Evolutionary conservation across 2,888 invertebrate species (phyloP).

Genomic region (Drosophila setosimentum): DNA sequence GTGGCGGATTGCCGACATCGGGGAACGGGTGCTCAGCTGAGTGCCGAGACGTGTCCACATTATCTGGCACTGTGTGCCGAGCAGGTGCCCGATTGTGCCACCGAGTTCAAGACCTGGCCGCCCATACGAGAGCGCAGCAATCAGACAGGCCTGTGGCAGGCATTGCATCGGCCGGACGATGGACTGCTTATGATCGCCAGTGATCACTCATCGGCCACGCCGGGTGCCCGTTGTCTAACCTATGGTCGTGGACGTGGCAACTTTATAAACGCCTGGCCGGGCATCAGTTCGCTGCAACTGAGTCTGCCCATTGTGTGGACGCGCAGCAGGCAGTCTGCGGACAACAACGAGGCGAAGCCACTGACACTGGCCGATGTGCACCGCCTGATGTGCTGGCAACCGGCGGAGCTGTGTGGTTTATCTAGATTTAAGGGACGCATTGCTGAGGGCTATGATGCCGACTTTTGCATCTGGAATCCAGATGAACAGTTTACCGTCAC

Average conservation of each 20-base stretch:
- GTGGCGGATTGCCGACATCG: constrained; percentile 85
- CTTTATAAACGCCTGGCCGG: constrained; percentile 90
- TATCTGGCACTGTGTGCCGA: constrained; percentile 89
- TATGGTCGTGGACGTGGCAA: constrained; percentile 86
- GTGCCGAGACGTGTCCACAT: constrained; percentile 91
- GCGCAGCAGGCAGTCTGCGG: constrained; percentile 84
- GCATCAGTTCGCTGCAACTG: constrained; percentile 90
- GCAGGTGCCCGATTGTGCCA: constrained; percentile 87
- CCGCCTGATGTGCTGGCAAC: constrained; percentile 87
- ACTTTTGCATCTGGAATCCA: constrained; percentile 90
- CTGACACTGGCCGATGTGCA: constrained; percentile 86
- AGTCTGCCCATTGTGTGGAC: constrained; percentile 90
- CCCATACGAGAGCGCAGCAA: constrained; percentile 89
- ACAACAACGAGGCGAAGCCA: constrained; percentile 45
- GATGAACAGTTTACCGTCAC: constrained; percentile 87
- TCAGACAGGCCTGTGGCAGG: constrained; percentile 89
- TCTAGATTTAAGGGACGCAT: constrained; percentile 88
- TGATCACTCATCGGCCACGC: constrained; percentile 90
- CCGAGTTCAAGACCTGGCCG: constrained; percentile 91
- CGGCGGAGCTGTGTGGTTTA: constrained; percentile 88
- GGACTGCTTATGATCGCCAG: constrained; percentile 89
- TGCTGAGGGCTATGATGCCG: constrained; percentile 89
- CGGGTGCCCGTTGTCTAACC: constrained; percentile 87
- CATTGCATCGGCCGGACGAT: constrained; percentile 85
- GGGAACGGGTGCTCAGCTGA: constrained; percentile 86